Evolutionary conservation across 2,797 vertebrate genomes (phyloP), one percentile per base, ranked within the genome.

Genomic region (Phrynocephalus guinanensis): DNA sequence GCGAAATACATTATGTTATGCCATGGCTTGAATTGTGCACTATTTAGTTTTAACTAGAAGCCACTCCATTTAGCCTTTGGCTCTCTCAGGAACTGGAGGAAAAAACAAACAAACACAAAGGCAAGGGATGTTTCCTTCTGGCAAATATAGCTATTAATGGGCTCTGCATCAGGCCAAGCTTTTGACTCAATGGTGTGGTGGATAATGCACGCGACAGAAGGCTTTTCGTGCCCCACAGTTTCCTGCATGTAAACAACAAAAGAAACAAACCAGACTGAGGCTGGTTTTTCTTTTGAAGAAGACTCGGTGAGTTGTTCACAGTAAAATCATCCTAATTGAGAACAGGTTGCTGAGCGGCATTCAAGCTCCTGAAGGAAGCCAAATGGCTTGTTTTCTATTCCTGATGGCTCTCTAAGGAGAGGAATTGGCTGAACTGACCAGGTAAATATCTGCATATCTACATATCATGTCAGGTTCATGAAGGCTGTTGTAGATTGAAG

Each of bases 11-110:
- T 5, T 38, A 33, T 93, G 84, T 48, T 80, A 86, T 90, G 94
- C 89, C 86, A 56, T 83, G 89, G 93, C 92, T 90, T 79, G 92
- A 92, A 91, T 92, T 93, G 88, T 86, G 88, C 88, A 84, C 86
- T 82, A 86, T 93, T 93, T 92, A 91, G 91, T 93, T 93, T 90
- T 93, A 89, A 92, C 87, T 90, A 91, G 92, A 88, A 87, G 89
- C 91, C 84, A 91, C 85, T 84, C 87, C 90, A 89, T 95, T 91
- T 95, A 92, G 93, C 94, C 92, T 93, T 90, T 93, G 92, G 92
- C 90, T 92, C 11, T 85, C 85, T 92, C 87, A 87, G 82, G 67
- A 92, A 90, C 92, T 91, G 83, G 91, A 87, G 93, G 91, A 91
- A 79, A 95, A 94, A 95, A 92, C 92, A 44, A 44, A 44, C 89